Conservation (phyloP, 2,113 vertebrate species). For the Leptobrachium leishanense region DNA sequence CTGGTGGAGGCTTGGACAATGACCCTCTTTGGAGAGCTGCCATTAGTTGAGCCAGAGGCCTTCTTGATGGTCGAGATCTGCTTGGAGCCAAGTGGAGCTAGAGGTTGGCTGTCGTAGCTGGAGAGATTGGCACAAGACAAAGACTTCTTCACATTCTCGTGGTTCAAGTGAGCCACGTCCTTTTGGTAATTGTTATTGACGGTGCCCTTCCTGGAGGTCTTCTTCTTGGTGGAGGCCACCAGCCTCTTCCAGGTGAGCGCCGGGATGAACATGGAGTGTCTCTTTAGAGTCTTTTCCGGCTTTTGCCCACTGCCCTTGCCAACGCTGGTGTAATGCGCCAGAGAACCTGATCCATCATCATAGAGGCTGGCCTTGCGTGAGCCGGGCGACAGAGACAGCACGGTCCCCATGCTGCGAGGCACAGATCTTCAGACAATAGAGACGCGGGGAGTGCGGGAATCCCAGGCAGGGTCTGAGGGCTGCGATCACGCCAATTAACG, state of each 20-base stretch:
- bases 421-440: not conserved
- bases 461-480: not conserved
- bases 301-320: conserved; percentile 68
- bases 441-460: not conserved
- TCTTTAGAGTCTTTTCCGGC: conserved; percentile 68
- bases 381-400: conserved; percentile 74
- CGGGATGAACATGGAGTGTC: conserved; percentile 76
- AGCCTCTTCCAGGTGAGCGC: conserved; percentile 78
- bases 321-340: conserved; percentile 73
- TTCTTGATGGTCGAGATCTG: conserved; percentile 67
- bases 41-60: conserved; percentile 41
- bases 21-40: conserved; percentile 70
- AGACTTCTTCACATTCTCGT: conserved; percentile 76
- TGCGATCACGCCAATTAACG: not conserved
- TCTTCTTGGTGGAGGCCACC: conserved; percentile 77
- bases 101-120: conserved; percentile 69
- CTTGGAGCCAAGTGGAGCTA: conserved; percentile 58
- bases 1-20: conserved; percentile 82
- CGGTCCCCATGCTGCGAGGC: conserved; percentile 70
- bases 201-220: conserved; percentile 62
- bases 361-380: conserved; percentile 71
- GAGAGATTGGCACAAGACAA: conserved; percentile 78
- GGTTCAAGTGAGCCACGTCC: conserved; percentile 72
- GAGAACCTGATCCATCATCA: conserved; percentile 67
- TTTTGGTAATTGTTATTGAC: conserved; percentile 68